Percentiles rank a stretch among this genome's conserved stretches.
Evolutionary conservation across 92 coral and sea anemone genomes (phyloP).

Genomic region (Zoanthus sociatus): DNA sequence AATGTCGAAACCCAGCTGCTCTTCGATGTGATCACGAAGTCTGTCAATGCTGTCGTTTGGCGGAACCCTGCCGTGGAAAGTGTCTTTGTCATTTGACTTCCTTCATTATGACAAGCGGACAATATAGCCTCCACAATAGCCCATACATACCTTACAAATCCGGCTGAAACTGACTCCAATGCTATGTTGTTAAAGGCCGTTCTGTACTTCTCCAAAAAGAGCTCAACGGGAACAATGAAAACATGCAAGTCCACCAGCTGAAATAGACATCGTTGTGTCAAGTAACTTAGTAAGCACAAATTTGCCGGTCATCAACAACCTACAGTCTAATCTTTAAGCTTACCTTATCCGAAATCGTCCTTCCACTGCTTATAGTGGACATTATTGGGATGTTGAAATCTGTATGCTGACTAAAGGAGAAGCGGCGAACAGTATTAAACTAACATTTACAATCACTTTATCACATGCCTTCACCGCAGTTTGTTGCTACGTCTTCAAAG

Average conservation of each 20-base stretch:
- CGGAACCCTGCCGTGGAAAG: slow-evolving; percentile 73
- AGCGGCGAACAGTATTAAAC: not conserved
- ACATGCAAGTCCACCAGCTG: slow-evolving; percentile 97
- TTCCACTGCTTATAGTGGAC: slow-evolving; percentile 58
- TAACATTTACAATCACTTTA: slow-evolving; percentile 29
- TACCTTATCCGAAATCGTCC: slow-evolving; percentile 59
- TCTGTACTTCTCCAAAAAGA: slow-evolving; percentile 97
- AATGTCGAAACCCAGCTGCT: slow-evolving; percentile 88
- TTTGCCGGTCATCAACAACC: not conserved
- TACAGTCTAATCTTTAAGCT: not conserved
- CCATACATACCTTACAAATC: slow-evolving; percentile 89
- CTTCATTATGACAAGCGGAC: not conserved
- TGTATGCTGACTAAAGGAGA: slow-evolving; percentile 4
- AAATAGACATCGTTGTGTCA: slow-evolving; percentile 14
- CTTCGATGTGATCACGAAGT: slow-evolving; percentile 89
- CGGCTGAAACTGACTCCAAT: slow-evolving; percentile 97
- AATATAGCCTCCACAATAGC: no score
- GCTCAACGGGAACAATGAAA: slow-evolving; percentile 96
- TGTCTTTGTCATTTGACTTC: not conserved
- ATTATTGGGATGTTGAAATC: slow-evolving; percentile 37
- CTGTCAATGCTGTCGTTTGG: slow-evolving; percentile 72
- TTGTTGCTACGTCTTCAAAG: slow-evolving; percentile 36
- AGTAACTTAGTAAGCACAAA: not conserved
- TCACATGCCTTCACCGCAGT: slow-evolving; percentile 34
- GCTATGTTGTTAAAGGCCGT: slow-evolving; percentile 98